Percentiles rank a stretch among this genome's conserved stretches.
Conservation (phyloP, 2,888 invertebrate genomes). For the Chironomus tentans region DNA sequence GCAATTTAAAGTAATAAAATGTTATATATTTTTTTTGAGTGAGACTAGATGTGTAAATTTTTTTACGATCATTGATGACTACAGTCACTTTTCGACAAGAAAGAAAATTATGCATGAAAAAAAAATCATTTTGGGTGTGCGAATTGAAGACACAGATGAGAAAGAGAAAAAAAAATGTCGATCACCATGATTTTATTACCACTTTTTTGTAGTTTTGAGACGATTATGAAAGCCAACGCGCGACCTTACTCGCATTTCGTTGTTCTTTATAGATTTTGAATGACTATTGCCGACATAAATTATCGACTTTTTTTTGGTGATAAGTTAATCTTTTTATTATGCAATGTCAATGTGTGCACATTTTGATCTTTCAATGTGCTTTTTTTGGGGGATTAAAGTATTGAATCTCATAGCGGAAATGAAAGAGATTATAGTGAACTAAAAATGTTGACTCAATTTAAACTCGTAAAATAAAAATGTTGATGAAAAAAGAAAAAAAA, state of each 20-base stretch:
- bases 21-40: not conserved
- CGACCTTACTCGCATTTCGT: not conserved
- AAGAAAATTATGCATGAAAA: not conserved
- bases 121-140: not conserved
- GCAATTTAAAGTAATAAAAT: conserved; percentile 19
- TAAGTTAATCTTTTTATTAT: not conserved
- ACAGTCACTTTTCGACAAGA: not conserved
- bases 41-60: conserved; percentile 5
- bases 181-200: not conserved
- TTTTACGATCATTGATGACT: conserved; percentile 16
- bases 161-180: not conserved
- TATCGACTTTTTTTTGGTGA: not conserved
- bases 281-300: not conserved
- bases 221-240: conserved; percentile 4
- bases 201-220: not conserved
- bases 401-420: not conserved
- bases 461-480: too few relatives aligned
- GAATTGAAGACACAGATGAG: not conserved
- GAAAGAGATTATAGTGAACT: not conserved
- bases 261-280: conserved; percentile 2
- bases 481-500: too few relatives aligned
- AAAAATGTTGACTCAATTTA: not conserved
- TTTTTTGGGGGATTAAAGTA: not conserved
- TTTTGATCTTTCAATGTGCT: too few relatives aligned
- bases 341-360: not conserved